phyloP scores from a whole-genome alignment of 64 coral and sea anemone genomes.

The Montipora sp. region DNA sequence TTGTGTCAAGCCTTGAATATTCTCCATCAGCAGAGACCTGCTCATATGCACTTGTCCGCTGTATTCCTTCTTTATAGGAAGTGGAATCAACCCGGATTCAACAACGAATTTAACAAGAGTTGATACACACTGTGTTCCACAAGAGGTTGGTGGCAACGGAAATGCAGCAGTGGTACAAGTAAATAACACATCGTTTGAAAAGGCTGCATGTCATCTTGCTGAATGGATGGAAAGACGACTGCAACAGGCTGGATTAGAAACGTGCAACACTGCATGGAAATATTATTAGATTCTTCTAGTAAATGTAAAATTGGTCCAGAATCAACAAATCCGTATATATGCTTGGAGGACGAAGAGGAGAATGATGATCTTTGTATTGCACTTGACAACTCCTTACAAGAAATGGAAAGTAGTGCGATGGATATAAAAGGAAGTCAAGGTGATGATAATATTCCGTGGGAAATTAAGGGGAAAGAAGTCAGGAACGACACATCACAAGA shows the following conservation, averaged over 20 bases:
- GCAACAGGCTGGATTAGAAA: background rate
- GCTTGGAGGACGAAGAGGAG: background rate
- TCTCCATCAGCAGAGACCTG: background rate
- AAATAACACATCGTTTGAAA: background rate
- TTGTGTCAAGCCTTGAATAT: background rate
- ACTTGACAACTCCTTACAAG: background rate
- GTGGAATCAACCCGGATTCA: background rate
- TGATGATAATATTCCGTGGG: background rate
- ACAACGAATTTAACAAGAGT: background rate
- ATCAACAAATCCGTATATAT: background rate
- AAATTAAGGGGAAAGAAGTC: background rate
- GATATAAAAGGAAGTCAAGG: too few relatives aligned
- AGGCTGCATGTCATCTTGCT: background rate
- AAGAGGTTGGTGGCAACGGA: background rate
- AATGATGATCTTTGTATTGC: background rate
- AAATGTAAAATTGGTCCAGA: background rate
- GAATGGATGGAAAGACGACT: background rate
- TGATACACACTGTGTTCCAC: background rate
- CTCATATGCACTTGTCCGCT: background rate
- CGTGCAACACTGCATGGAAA: background rate
- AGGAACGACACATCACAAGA: background rate
- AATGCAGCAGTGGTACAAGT: conserved; percentile 15
- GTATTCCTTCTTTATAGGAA: background rate
- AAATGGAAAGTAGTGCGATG: background rate
- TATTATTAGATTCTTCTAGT: background rate